These are phyloP conservation scores for Acomys russatus DNA, from an alignment of 2,797 vertebrate species.

Conservation along the genomic window DNA sequence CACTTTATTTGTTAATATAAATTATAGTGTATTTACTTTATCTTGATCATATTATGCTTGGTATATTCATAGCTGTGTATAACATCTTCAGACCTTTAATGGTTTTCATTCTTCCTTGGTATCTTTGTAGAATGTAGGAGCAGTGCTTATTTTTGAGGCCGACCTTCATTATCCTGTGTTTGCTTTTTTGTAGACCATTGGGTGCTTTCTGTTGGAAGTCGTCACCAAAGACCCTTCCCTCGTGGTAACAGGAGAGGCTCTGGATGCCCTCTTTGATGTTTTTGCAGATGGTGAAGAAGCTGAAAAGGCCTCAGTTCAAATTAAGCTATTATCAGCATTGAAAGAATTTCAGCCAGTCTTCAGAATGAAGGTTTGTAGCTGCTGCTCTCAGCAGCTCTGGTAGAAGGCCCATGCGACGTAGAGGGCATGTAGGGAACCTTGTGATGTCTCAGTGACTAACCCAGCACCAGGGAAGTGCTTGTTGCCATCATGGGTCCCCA, in stretches of 20 bases:
- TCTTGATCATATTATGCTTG: neutral
- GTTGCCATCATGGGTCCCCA: neutral
- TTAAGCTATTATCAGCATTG: conserved; percentile 92
- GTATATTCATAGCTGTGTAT: neutral
- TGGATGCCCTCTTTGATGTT: conserved; percentile 97
- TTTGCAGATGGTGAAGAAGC: conserved; percentile 98
- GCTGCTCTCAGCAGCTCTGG: neutral
- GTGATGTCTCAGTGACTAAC: neutral
- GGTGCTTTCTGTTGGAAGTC: conserved; percentile 94
- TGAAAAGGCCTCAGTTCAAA: conserved; percentile 92
- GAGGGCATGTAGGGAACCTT: neutral
- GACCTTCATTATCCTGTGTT: neutral
- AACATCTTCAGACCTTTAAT: neutral
- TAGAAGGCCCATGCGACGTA: neutral
- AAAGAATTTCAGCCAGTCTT: conserved; percentile 96
- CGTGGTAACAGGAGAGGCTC: conserved; percentile 96
- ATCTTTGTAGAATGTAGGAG: neutral
- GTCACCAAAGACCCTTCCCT: conserved; percentile 93
- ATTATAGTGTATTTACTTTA: neutral
- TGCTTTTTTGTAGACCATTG: conserved; percentile 92
- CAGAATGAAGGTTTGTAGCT: conserved; percentile 93
- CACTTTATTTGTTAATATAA: conserved; percentile 40
- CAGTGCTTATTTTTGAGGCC: neutral
- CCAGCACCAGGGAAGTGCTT: neutral
- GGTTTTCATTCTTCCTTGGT: conserved; percentile 6